Evolutionary conservation across 2,113 vertebrate genomes (phyloP).

Genomic region (Zosterops pallidus): DNA sequence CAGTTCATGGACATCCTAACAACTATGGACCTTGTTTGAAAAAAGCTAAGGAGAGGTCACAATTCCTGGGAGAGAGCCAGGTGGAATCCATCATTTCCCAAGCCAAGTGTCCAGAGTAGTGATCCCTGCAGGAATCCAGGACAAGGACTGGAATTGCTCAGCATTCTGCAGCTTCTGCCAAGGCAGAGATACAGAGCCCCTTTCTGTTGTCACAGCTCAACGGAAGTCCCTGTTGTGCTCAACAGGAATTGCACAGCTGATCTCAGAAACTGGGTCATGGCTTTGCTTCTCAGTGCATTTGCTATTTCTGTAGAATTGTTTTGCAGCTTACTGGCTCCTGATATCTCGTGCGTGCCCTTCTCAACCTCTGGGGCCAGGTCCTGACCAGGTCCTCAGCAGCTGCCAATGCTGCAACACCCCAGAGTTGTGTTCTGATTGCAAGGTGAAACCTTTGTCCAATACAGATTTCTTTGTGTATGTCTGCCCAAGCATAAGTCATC

Average conservation of each 20-base stretch:
- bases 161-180: neutral
- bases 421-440: neutral
- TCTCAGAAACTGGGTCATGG: neutral
- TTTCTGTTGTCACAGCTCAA: neutral
- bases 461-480: neutral
- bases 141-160: neutral
- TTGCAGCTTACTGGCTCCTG: neutral
- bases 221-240: neutral
- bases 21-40: neutral
- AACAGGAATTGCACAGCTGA: conserved; percentile 20
- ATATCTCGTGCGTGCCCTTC: neutral
- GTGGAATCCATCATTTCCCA: conserved; percentile 3
- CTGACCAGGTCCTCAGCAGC: neutral
- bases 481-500: neutral
- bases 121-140: neutral
- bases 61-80: neutral
- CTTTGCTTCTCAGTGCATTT: neutral
- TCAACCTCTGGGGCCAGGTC: neutral
- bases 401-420: neutral
- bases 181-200: neutral
- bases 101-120: neutral
- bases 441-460: neutral
- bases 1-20: neutral
- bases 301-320: neutral
- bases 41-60: neutral